These are phyloP conservation scores for Bombus terrestris DNA, from an alignment of 1,140 invertebrate genomes.

Conservation along the genomic window DNA sequence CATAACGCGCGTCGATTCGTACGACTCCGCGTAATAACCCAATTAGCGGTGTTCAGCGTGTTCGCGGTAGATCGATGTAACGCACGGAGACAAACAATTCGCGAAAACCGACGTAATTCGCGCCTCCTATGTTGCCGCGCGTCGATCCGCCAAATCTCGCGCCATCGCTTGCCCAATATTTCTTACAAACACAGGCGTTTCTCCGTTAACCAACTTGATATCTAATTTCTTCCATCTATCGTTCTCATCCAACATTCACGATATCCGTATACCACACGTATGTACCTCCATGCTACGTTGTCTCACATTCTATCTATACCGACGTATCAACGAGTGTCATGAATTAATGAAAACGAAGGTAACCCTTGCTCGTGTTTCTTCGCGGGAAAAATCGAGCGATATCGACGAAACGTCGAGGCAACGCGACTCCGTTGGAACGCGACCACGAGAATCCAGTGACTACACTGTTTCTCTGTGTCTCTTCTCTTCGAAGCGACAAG, in stretches of 20 bases:
- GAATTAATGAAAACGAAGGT: constrained; percentile 7
- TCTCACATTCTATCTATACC: too few relatives aligned
- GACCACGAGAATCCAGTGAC: not conserved
- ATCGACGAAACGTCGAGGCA: not conserved
- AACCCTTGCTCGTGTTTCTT: not conserved
- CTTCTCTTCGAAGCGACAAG: not conserved
- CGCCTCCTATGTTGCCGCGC: not conserved
- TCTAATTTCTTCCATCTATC: too few relatives aligned
- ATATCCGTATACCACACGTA: not conserved
- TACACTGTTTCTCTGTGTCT: not conserved
- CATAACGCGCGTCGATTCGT: constrained; percentile 9
- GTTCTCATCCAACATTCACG: not conserved
- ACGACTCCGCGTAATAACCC: constrained; percentile 16
- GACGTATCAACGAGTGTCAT: not conserved
- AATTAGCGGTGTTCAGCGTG: constrained; percentile 18
- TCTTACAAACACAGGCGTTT: too few relatives aligned
- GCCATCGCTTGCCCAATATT: not conserved
- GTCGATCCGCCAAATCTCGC: not conserved
- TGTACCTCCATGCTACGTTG: too few relatives aligned
- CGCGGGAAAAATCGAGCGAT: not conserved
- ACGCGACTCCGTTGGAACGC: not conserved
- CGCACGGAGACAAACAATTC: constrained; percentile 3
- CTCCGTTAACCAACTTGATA: too few relatives aligned
- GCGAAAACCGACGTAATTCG: constrained; percentile 8
- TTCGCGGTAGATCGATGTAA: constrained; percentile 2